phyloP scores from a whole-genome alignment of 2,888 invertebrate genomes.

The Plebejus anna region DNA sequence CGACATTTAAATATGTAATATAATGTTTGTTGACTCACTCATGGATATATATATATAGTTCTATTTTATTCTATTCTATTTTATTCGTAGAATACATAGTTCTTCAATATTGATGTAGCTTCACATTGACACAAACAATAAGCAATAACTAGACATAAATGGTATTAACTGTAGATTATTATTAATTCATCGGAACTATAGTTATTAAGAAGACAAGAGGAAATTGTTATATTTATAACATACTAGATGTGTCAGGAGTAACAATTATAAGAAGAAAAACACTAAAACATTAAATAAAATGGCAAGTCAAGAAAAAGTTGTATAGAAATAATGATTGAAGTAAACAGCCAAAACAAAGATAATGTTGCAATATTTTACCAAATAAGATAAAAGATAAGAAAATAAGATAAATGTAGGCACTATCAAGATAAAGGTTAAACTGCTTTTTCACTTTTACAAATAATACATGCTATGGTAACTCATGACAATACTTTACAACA shows the following conservation, averaged over 20 bases:
- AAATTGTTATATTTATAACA: background rate
- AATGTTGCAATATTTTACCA: background rate
- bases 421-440: background rate
- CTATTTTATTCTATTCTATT: no score
- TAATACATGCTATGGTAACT: conserved; percentile 4
- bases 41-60: no score
- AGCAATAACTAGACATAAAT: background rate
- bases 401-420: background rate
- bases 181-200: background rate
- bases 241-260: background rate
- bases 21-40: no score
- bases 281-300: background rate
- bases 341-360: background rate
- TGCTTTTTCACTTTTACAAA: background rate
- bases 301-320: background rate
- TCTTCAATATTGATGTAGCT: no score
- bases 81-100: no score
- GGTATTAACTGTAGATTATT: background rate
- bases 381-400: background rate
- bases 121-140: background rate
- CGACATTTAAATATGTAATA: no score
- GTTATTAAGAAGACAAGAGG: background rate
- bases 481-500: background rate
- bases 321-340: background rate
- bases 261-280: background rate